Evolutionary conservation across 2,888 invertebrate genomes (phyloP).

Genomic region (Liopterus haemorrhoidalis): DNA sequence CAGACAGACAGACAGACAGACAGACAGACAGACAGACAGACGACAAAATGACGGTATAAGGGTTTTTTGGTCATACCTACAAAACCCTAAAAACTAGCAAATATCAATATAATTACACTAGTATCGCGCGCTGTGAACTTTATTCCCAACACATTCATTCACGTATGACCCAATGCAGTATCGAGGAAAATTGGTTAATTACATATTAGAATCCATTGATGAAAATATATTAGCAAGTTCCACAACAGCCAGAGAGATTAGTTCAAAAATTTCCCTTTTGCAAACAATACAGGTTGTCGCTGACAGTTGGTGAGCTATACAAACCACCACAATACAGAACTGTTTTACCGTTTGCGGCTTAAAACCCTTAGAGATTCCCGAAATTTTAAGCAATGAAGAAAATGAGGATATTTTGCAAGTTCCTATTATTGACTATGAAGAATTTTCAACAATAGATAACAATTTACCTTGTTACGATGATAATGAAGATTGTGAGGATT

Average conservation of each 20-base stretch:
- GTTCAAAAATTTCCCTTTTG: constrained; percentile 14
- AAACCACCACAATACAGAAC: constrained; percentile 21
- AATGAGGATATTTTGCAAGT: constrained; percentile 13
- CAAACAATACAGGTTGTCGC: constrained; percentile 24
- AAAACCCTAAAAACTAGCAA: no score
- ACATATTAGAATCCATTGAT: constrained; percentile 25
- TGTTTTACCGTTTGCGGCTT: constrained; percentile 25
- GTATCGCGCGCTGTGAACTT: no score
- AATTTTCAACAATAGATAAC: constrained; percentile 22
- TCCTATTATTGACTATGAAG: constrained; percentile 17
- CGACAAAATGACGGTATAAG: no score
- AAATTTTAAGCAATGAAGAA: constrained; percentile 10
- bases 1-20: no score
- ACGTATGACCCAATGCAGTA: no score
- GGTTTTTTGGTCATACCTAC: no score
- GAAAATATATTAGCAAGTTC: no score
- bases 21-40: no score
- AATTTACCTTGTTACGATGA: constrained; percentile 22
- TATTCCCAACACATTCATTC: no score
- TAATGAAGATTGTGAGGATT: constrained; percentile 19
- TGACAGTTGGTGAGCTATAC: constrained; percentile 25
- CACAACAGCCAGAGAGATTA: constrained; percentile 18
- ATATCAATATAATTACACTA: no score
- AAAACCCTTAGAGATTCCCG: constrained; percentile 17
- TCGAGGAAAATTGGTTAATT: constrained; percentile 25